Evolutionary conservation across 2,113 vertebrate species (phyloP).

Genomic region (Penelope pileata): DNA sequence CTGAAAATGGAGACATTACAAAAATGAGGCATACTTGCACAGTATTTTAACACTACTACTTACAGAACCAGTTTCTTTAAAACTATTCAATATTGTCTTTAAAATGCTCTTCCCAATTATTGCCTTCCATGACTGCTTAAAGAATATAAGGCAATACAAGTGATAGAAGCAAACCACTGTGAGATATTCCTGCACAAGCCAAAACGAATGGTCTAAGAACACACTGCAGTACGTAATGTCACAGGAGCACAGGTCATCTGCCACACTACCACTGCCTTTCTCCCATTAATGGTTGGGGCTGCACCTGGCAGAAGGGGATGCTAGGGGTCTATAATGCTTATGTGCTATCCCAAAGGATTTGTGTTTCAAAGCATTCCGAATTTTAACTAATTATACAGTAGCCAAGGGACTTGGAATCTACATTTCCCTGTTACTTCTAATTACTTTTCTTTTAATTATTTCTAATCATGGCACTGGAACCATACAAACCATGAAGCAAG

Average conservation of each 20-base stretch:
- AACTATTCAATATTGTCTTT: background rate
- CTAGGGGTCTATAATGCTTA: background rate
- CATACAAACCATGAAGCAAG: background rate
- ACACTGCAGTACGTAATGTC: background rate
- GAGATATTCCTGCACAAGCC: background rate
- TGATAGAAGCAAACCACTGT: background rate
- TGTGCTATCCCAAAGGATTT: background rate
- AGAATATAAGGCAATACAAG: background rate
- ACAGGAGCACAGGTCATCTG: background rate
- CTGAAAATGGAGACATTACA: background rate
- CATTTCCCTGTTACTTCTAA: background rate
- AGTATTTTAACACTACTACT: background rate
- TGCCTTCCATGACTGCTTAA: background rate
- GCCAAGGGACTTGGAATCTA: background rate
- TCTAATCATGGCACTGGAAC: background rate
- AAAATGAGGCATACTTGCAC: background rate
- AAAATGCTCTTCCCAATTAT: background rate
- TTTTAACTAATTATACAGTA: background rate
- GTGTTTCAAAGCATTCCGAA: background rate
- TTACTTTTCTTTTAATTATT: background rate
- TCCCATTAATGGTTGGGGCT: background rate
- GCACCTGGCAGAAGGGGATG: background rate
- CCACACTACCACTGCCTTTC: background rate
- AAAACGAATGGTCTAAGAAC: background rate
- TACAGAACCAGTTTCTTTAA: background rate